A percentile compares a stretch with the other conserved stretches of the same genome.
phyloP scores from a whole-genome alignment of 2,113 vertebrate genomes.

The Ceyx cyanopectus region DNA sequence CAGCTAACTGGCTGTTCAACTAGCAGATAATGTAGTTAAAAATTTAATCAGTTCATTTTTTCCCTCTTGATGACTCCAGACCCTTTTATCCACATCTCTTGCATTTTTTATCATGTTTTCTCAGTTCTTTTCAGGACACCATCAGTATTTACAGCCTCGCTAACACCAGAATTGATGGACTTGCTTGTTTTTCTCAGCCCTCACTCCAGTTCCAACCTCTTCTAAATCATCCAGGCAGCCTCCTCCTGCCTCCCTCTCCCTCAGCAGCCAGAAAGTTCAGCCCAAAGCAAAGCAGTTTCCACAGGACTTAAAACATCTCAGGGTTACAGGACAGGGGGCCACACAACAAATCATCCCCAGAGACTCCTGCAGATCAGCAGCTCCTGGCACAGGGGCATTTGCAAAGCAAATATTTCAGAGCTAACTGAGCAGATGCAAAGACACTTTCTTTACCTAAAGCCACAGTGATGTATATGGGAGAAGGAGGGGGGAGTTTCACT shows the following conservation, averaged over 20 bases:
- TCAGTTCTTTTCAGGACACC: conserved; percentile 58
- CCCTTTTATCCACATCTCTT: conserved; percentile 36
- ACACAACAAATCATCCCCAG: background rate
- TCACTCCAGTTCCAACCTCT: background rate
- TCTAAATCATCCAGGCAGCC: background rate
- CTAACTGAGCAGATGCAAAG: background rate
- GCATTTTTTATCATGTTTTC: conserved; percentile 57
- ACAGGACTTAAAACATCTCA: background rate
- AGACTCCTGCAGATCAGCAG: background rate
- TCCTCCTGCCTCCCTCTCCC: background rate
- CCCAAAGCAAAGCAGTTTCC: background rate
- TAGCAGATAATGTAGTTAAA: conserved; percentile 58
- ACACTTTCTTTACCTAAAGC: background rate
- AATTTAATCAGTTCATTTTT: conserved; percentile 43
- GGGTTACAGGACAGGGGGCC: background rate
- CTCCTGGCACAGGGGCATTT: background rate
- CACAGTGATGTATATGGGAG: background rate
- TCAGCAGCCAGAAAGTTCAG: background rate
- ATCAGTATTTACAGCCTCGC: conserved; percentile 40
- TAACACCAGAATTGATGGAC: background rate
- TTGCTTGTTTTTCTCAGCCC: background rate
- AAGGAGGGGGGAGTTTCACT: background rate
- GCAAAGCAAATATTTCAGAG: conserved; percentile 29
- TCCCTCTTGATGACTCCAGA: conserved; percentile 29
- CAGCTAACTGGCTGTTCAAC: conserved; percentile 48